A percentile compares a stretch with the other conserved stretches of the same genome.
phyloP scores from a whole-genome alignment of 2,888 invertebrate genomes.

The Lagria hirta region DNA sequence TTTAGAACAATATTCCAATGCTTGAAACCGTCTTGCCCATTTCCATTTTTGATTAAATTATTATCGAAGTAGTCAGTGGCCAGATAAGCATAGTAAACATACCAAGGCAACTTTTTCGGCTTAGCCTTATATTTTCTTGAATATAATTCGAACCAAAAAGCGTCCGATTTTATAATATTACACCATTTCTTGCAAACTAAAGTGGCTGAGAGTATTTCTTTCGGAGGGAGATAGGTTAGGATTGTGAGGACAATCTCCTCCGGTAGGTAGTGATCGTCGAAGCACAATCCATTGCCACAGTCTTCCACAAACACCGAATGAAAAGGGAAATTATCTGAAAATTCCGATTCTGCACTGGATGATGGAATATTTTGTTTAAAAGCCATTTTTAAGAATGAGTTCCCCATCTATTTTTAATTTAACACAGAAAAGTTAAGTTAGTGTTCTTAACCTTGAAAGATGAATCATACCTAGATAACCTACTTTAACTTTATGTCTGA shows the following conservation, averaged over 20 bases:
- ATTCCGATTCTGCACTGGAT: too few relatives aligned
- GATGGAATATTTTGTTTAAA: too few relatives aligned
- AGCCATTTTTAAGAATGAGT: too few relatives aligned
- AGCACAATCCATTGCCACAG: conserved; percentile 47
- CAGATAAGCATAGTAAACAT: conserved; percentile 53
- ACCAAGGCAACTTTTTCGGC: conserved; percentile 49
- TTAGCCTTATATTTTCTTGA: conserved; percentile 36
- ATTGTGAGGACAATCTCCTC: conserved; percentile 56
- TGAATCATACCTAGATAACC: too few relatives aligned
- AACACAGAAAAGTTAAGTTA: too few relatives aligned
- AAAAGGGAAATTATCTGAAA: too few relatives aligned
- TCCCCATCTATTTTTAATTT: too few relatives aligned
- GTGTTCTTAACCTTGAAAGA: too few relatives aligned
- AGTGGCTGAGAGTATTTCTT: conserved; percentile 52
- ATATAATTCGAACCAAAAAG: conserved; percentile 44
- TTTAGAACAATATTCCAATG: conserved; percentile 52
- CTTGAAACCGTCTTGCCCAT: conserved; percentile 51
- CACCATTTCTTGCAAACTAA: conserved; percentile 59
- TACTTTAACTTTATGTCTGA: too few relatives aligned
- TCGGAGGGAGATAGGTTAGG: conserved; percentile 50
- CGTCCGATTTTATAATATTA: conserved; percentile 49
- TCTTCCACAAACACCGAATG: too few relatives aligned
- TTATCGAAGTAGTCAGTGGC: conserved; percentile 50
- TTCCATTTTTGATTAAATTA: conserved; percentile 58
- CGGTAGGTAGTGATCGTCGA: conserved; percentile 52